phyloP scores from a whole-genome alignment of 2,797 vertebrate genomes.

The Florisuga fusca region DNA sequence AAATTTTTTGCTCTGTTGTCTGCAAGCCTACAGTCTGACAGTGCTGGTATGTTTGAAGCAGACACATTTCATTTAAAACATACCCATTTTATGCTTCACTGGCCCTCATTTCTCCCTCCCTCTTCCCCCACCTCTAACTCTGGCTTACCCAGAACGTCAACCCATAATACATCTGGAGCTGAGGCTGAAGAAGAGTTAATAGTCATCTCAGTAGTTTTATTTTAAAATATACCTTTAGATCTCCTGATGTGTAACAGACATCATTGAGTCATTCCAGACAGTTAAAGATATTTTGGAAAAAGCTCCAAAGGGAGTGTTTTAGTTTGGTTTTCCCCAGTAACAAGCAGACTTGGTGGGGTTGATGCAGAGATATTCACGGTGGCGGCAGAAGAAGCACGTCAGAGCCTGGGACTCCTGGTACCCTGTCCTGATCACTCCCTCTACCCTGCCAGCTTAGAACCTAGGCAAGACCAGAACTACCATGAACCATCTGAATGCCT shows the following conservation, averaged over 20 bases:
- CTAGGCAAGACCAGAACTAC: neutral
- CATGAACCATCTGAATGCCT: neutral
- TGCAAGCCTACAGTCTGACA: too few relatives aligned
- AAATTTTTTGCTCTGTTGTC: too few relatives aligned
- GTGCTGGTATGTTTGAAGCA: too few relatives aligned
- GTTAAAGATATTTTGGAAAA: slow-evolving; percentile 55
- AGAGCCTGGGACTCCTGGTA: neutral
- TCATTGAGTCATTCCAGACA: slow-evolving; percentile 39
- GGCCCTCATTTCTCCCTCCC: neutral
- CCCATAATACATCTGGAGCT: slow-evolving; percentile 46
- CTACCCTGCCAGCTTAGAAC: neutral
- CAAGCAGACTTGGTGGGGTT: neutral
- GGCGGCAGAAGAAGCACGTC: too few relatives aligned
- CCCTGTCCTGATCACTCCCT: neutral
- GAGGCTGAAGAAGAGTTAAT: slow-evolving; percentile 12
- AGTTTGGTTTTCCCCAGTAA: neutral
- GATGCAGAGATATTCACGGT: too few relatives aligned
- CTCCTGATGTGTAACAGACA: neutral
- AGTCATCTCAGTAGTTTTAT: slow-evolving; percentile 35
- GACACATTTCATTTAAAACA: neutral
- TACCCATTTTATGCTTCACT: neutral
- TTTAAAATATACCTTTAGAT: slow-evolving; percentile 41
- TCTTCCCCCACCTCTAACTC: neutral
- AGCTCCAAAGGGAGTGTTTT: neutral
- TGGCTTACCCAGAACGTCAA: slow-evolving; percentile 38